Evolutionary conservation across 2,113 vertebrate genomes (phyloP).

Genomic region (Syngnathoides biaculeatus): DNA sequence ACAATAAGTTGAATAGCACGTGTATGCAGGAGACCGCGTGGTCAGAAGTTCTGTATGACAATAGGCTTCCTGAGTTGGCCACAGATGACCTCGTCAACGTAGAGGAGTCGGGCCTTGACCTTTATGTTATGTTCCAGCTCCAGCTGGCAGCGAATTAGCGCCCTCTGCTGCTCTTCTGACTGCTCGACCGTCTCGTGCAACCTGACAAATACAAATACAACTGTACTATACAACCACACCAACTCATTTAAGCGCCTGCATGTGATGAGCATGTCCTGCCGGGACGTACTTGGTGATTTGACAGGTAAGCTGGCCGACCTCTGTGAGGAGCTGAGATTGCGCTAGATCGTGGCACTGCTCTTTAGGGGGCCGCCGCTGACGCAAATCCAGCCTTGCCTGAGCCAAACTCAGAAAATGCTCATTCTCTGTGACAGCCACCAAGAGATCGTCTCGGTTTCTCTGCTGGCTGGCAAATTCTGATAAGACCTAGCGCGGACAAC

Average conservation of each 20-base stretch:
- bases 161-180: constrained; percentile 75
- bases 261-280: neutral
- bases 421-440: constrained; percentile 75
- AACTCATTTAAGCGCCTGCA: neutral
- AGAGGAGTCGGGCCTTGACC: constrained; percentile 79
- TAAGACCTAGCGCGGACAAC: constrained; percentile 72
- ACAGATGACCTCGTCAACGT: constrained; percentile 88
- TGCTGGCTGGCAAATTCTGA: constrained; percentile 78
- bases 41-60: constrained; percentile 69
- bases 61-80: constrained; percentile 77
- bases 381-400: constrained; percentile 74
- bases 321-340: constrained; percentile 75
- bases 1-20: neutral
- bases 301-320: constrained; percentile 77
- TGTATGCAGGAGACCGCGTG: too few relatives aligned
- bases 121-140: constrained; percentile 83
- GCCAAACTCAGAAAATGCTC: constrained; percentile 77
- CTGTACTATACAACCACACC: neutral
- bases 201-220: too few relatives aligned
- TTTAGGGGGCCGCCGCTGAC: constrained; percentile 75
- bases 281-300: constrained; percentile 75
- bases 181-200: constrained; percentile 67
- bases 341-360: constrained; percentile 80
- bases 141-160: constrained; percentile 74
- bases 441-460: constrained; percentile 75